Evolutionary conservation across 2,888 invertebrate species (phyloP), one percentile per base, ranked within the genome.

Genomic region (Drosophila merina): DNA sequence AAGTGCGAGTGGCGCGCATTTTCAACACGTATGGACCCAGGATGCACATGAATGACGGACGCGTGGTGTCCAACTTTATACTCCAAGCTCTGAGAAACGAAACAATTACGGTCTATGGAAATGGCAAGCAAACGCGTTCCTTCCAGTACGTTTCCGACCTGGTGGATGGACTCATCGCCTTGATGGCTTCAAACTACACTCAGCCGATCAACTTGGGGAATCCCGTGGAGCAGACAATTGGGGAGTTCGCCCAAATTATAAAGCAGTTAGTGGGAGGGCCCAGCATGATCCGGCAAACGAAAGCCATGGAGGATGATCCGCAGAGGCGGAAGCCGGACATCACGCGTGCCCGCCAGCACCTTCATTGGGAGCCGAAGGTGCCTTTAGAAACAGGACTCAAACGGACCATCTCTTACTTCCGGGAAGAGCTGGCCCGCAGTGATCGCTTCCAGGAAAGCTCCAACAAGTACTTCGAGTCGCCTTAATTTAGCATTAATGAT

Each of bases 1-100:
- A 96, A 47, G 98, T 99, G 0, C 93, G 99, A 55, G 98, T 99
- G 7, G 99, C 99, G 1, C 93, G 99, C 75, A 99, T 99, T 82
- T 99, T 99, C 92, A 99, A 99, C 91, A 99, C 99, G 0, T 99
- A 98, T 90, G 99, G 99, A 0, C 99, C 99, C 0, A 93, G 99
- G 81, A 99, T 99, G 99, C 99, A 99, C 89, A 97, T 98, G 94
- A 97, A 98, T 74, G 99, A 99, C 91, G 99, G 99, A 0, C 93
- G 99, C 40, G 90, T 99, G 0, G 99, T 99, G 1, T 99, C 99
- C 10, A 99, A 99, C 93, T 99, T 99, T 89, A 97, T 99, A 76
- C 94, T 99, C 76, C 99, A 99, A 92, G 98, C 99, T 0, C 92
- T 99, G 62, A 97, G 98, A 90, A 97, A 97, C 90, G 95, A 98